Evolutionary conservation across 2,797 vertebrate species (phyloP).

Genomic region (Scolopax rusticola): DNA sequence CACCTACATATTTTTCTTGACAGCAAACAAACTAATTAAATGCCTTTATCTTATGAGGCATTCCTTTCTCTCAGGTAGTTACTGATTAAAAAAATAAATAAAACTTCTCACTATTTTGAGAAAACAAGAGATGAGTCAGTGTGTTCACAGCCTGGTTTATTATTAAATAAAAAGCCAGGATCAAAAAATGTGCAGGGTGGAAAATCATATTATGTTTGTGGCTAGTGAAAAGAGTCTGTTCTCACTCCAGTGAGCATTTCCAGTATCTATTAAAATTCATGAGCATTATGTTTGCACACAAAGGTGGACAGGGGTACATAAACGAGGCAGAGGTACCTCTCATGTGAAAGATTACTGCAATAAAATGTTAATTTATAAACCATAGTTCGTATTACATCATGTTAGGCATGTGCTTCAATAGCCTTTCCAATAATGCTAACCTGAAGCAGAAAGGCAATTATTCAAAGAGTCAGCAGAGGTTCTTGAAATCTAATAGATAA

Average conservation of each 20-base stretch:
- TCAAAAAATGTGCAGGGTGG: constrained; percentile 18
- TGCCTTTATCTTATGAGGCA: constrained; percentile 66
- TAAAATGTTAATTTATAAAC: constrained; percentile 49
- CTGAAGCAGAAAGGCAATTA: not conserved
- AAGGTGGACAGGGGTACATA: constrained; percentile 3
- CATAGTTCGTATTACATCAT: not conserved
- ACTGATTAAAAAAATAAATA: constrained; percentile 70
- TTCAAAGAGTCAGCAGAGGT: not conserved
- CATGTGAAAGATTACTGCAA: not conserved
- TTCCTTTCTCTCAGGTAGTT: constrained; percentile 69
- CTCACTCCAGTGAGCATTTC: not conserved
- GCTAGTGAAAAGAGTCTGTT: not conserved
- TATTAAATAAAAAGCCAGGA: constrained; percentile 61
- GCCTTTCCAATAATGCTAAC: not conserved
- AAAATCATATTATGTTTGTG: not conserved
- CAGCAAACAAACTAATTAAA: constrained; percentile 75
- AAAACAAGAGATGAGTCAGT: constrained; percentile 69
- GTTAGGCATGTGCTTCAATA: not conserved
- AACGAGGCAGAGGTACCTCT: not conserved
- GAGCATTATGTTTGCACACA: constrained; percentile 6
- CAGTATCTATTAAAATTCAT: constrained; percentile 43
- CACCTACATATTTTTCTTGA: constrained; percentile 69
- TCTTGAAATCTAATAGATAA: not conserved
- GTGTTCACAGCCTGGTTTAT: constrained; percentile 48
- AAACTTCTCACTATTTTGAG: constrained; percentile 68